These are phyloP conservation scores for Oeneis ivallda DNA, from an alignment of 2,888 invertebrate genomes.

Conservation along the genomic window DNA sequence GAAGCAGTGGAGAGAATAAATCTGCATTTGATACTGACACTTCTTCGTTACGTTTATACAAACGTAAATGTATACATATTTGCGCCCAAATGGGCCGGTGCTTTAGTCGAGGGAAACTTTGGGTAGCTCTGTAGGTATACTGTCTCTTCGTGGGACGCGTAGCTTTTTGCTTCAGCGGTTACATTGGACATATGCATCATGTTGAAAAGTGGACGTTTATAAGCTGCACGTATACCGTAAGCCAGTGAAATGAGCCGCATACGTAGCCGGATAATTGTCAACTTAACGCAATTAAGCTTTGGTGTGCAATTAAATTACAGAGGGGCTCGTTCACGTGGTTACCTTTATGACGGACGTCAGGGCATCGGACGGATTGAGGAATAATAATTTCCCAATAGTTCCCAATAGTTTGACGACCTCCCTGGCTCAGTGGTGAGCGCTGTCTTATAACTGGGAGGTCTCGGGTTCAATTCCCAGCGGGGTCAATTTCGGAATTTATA, in stretches of 20 bases:
- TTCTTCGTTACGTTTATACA: too few relatives aligned
- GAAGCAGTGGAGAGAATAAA: too few relatives aligned
- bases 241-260: slow-evolving; percentile 22
- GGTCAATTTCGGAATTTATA: too few relatives aligned
- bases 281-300: slow-evolving; percentile 31
- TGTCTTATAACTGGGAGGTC: too few relatives aligned
- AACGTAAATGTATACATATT: too few relatives aligned
- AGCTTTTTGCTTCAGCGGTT: neutral
- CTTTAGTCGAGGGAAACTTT: too few relatives aligned
- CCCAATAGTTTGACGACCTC: too few relatives aligned
- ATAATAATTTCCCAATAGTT: too few relatives aligned
- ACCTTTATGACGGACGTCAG: neutral
- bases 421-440: too few relatives aligned
- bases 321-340: slow-evolving; percentile 17
- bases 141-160: neutral
- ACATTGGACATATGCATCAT: neutral
- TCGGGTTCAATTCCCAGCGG: too few relatives aligned
- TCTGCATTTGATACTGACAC: too few relatives aligned
- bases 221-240: slow-evolving; percentile 24
- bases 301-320: slow-evolving; percentile 28
- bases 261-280: slow-evolving; percentile 30
- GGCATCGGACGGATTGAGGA: neutral
- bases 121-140: neutral
- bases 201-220: slow-evolving; percentile 17
- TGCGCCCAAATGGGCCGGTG: too few relatives aligned